These are phyloP conservation scores for Telmatochromis sp. DNA, from an alignment of 2,113 vertebrate genomes.

Conservation along the genomic window DNA sequence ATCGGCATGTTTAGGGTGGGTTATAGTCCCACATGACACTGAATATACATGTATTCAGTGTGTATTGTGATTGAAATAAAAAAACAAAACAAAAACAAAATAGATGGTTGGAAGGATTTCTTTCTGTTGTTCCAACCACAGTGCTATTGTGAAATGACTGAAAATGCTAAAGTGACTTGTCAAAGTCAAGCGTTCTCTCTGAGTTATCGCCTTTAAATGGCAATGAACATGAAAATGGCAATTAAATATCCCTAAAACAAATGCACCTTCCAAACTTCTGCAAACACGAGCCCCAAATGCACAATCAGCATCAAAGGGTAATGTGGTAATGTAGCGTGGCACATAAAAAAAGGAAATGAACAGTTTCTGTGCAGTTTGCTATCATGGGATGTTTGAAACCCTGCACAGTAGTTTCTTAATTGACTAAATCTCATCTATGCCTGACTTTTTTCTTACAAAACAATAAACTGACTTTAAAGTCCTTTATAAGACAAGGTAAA, in stretches of 20 bases:
- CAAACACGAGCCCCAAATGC: not conserved
- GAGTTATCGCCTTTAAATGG: not conserved
- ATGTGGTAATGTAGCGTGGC: not conserved
- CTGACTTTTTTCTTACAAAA: not conserved
- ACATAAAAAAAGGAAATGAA: not conserved
- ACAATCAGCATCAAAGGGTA: not conserved
- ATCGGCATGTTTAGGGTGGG: not conserved
- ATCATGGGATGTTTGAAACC: not conserved
- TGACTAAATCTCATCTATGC: not conserved
- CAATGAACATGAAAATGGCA: not conserved
- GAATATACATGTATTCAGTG: not conserved
- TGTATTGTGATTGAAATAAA: not conserved
- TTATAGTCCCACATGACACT: not conserved
- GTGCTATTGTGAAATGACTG: not conserved
- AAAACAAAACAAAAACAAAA: not conserved
- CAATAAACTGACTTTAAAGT: not conserved
- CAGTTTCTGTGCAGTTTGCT: not conserved
- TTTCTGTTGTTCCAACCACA: not conserved
- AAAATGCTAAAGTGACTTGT: not conserved
- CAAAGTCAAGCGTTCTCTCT: not conserved
- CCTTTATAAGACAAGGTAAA: not conserved
- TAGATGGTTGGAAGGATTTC: not conserved
- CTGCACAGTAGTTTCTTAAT: not conserved
- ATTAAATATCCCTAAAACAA: not conserved
- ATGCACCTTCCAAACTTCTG: not conserved